Evolutionary conservation across 2,797 vertebrate species (phyloP).

Genomic region (Lophius americanus): DNA sequence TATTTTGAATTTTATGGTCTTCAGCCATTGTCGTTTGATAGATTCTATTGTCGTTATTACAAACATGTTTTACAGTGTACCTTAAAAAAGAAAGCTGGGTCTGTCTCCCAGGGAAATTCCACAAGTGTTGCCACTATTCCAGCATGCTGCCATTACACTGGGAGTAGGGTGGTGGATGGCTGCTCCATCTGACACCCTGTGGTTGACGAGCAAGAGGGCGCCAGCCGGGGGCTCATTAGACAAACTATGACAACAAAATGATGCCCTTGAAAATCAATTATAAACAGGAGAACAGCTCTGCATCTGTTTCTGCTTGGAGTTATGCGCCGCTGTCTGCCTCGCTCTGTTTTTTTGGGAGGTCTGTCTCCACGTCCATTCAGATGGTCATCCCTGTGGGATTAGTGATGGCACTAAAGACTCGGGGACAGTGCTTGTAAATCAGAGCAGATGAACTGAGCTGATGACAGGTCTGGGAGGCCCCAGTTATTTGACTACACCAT

Average conservation of each 20-base stretch:
- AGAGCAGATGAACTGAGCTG: conserved; percentile 72
- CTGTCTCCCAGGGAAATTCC: conserved; percentile 58
- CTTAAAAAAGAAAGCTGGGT: conserved; percentile 42
- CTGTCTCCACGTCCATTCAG: conserved; percentile 66
- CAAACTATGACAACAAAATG: conserved; percentile 82
- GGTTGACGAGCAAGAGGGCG: conserved; percentile 74
- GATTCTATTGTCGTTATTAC: too few species aligned
- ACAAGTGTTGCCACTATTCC: conserved; percentile 64
- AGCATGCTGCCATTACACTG: conserved; percentile 35
- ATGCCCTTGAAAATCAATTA: conserved; percentile 87
- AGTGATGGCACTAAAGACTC: conserved; percentile 74
- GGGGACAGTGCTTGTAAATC: conserved; percentile 81
- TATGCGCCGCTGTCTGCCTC: conserved; percentile 66
- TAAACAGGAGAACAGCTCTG: conserved; percentile 70
- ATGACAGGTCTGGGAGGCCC: conserved; percentile 76
- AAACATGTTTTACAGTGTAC: conserved; percentile 20
- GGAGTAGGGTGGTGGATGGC: conserved; percentile 20
- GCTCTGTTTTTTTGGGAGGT: conserved; percentile 39
- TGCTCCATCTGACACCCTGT: conserved; percentile 49
- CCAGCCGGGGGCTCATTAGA: conserved; percentile 81
- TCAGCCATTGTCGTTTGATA: too few species aligned
- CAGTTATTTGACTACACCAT: conserved; percentile 67
- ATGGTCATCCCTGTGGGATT: conserved; percentile 75
- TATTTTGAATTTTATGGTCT: too few species aligned
- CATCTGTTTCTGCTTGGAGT: conserved; percentile 82